Conservation (phyloP, 2,888 invertebrate genomes). For the Prenolepis imparis region DNA sequence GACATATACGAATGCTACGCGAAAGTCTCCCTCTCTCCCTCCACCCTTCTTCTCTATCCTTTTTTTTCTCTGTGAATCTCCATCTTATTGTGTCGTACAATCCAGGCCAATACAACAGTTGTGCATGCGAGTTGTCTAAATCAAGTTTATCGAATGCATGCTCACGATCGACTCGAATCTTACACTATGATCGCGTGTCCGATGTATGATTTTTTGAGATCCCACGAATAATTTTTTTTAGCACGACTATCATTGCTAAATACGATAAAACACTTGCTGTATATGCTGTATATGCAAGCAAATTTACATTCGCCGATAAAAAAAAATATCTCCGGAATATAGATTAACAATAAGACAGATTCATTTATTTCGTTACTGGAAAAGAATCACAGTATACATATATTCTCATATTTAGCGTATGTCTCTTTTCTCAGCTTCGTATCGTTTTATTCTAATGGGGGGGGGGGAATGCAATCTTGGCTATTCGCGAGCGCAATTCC, state of each 20-base stretch:
- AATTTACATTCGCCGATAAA: neutral
- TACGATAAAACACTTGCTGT: too few species aligned
- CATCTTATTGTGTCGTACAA: conserved; percentile 25
- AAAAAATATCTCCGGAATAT: neutral
- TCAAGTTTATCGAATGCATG: neutral
- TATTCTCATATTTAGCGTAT: neutral
- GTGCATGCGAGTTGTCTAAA: conserved; percentile 27
- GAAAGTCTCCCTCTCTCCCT: neutral
- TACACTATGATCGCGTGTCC: neutral
- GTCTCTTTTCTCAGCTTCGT: neutral
- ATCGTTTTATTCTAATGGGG: neutral
- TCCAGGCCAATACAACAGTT: conserved; percentile 54
- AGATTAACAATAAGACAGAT: neutral
- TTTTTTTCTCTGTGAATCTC: neutral
- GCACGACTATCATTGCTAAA: neutral
- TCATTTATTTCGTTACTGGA: neutral
- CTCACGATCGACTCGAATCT: conserved; percentile 11
- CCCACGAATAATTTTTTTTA: neutral
- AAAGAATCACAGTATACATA: neutral
- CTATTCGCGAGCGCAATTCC: neutral
- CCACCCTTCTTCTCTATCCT: neutral
- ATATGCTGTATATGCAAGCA: neutral
- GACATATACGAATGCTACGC: conserved; percentile 42
- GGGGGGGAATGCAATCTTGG: neutral
- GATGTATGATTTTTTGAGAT: neutral